Evolutionary conservation across 2,888 invertebrate genomes (phyloP).

Genomic region (Meghimatium bilineatum): DNA sequence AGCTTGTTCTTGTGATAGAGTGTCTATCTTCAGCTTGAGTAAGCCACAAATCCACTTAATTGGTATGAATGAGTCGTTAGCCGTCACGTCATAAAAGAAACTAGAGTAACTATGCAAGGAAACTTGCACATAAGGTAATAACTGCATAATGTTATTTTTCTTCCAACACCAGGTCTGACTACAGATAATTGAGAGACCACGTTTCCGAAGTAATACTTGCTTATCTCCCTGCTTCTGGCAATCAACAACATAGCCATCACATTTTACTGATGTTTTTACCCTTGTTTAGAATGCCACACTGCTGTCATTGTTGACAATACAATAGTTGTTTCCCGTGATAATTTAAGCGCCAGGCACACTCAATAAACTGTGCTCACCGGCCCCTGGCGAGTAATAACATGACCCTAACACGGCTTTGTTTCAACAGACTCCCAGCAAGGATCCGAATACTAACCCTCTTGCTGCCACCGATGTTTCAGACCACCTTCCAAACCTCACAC

Average conservation of each 20-base stretch:
- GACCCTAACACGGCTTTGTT: slow-evolving; percentile 15
- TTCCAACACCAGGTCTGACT: background rate
- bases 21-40: too few relatives aligned
- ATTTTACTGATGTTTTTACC: background rate
- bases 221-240: background rate
- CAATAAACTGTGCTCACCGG: background rate
- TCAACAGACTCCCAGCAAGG: background rate
- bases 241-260: background rate
- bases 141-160: background rate
- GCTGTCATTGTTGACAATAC: background rate
- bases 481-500: slow-evolving; percentile 22
- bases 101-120: background rate
- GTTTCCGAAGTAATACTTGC: background rate
- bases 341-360: background rate
- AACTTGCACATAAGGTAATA: background rate
- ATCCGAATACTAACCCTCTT: background rate
- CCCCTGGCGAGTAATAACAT: slow-evolving; percentile 8
- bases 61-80: too few relatives aligned
- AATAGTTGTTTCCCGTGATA: background rate
- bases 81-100: too few relatives aligned
- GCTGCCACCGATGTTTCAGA: background rate
- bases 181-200: background rate
- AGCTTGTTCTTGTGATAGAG: too few relatives aligned
- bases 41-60: too few relatives aligned
- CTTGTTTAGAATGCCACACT: background rate